Evolutionary conservation across 2,888 invertebrate genomes (phyloP), one percentile per base, ranked within the genome.

Genomic region (Agrotis exclamationis): DNA sequence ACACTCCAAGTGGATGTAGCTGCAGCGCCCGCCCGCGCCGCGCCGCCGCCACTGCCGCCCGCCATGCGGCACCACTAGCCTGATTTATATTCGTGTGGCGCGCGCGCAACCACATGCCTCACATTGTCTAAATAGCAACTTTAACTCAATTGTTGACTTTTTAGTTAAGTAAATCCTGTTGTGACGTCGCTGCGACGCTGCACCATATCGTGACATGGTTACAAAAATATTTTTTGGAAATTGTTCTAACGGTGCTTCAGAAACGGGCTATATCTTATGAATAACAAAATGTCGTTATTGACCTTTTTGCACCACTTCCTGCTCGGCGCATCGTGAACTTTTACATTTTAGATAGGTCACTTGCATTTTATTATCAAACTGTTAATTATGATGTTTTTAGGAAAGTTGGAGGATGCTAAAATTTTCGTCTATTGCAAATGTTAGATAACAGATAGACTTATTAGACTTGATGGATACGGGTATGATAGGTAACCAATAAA

Each of bases 51-150:
- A 82, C 86, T 83, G 76, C 78, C 73, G 78, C 89, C 85, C 87
- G 85, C 77, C 83, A 24, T 54, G 67, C 70, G 64, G 82, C 76
- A 79, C 76, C 89, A 87, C 86, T 84, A 87, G 87, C 90, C 90
- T 92, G 85, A 91, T 93, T 93, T 90, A 90, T 89, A 93, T 93
- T 91, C 92, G 80, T 79, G 86, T 86, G 81, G 89, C 86, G 86
- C 89, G 74, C 87, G 85, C 86, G 83, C 86, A 86, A 78, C 84
- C 83, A 85, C 89, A 88, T 90, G 86, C 89, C 88, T 74, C 83
- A 84, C 91, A 91, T 91, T 89, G 86, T 88, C 81, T 83, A 87
- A 90, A 88, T 89, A 86, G 82, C 83, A 73, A 84, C 79, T 83
- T 87, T 83, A 81, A 69, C 80, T 84, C 85, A 86, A 86, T 88